These are phyloP conservation scores for Schizotus pectinicornis DNA, from an alignment of 2,888 invertebrate genomes.

Conservation along the genomic window DNA sequence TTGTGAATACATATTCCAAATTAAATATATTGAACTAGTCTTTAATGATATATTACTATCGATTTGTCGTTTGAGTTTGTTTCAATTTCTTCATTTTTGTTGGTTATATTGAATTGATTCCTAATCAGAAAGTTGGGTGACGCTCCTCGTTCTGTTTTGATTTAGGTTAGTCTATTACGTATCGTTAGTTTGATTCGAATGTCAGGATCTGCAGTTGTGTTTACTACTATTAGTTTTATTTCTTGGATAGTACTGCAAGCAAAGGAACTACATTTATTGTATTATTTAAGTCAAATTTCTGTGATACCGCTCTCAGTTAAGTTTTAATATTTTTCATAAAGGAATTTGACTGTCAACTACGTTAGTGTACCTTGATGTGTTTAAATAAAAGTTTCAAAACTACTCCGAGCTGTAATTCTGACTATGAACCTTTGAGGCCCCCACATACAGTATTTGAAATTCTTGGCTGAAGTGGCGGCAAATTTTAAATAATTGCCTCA, in stretches of 20 bases:
- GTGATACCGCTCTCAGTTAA: slow-evolving; percentile 45
- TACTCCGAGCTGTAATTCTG: no score
- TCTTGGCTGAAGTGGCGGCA: no score
- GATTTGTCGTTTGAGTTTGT: slow-evolving; percentile 13
- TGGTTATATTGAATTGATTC: not conserved
- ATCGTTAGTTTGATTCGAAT: not conserved
- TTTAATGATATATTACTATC: slow-evolving; percentile 11
- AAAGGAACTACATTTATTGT: slow-evolving; percentile 8
- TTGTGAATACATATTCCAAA: slow-evolving; percentile 29
- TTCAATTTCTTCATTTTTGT: not conserved
- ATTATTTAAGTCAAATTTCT: slow-evolving; percentile 50
- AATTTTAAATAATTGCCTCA: no score
- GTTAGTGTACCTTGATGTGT: slow-evolving; percentile 24
- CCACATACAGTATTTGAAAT: no score
- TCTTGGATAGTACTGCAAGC: slow-evolving; percentile 2
- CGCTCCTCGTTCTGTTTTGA: no score
- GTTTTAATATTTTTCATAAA: slow-evolving; percentile 31
- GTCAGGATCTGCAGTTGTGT: not conserved
- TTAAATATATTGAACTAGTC: slow-evolving; percentile 21
- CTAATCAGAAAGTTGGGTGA: no score
- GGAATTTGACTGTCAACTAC: slow-evolving; percentile 34
- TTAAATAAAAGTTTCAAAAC: slow-evolving; percentile 25
- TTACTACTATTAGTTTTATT: slow-evolving; percentile 7
- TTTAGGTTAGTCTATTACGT: no score
- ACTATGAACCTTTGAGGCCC: no score